Conservation (phyloP, 2,797 vertebrate species). For the Rhyacichthys aspro region DNA sequence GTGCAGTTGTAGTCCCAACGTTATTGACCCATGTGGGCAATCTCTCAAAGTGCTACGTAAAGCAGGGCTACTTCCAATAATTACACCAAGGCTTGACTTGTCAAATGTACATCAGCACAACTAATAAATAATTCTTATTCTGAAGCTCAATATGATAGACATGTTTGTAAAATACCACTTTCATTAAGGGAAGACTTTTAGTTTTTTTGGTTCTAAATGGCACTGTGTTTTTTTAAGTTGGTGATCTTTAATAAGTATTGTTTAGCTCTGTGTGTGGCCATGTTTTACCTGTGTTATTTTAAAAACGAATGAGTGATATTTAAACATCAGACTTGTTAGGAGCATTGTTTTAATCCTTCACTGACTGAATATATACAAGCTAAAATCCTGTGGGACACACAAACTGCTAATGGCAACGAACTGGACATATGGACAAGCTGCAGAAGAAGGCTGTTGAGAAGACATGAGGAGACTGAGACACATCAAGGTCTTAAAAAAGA, state of each 20-base stretch:
- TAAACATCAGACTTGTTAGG: background rate
- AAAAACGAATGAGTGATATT: background rate
- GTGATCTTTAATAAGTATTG: conserved; percentile 5
- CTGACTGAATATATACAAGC: background rate
- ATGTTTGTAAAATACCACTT: conserved; percentile 43
- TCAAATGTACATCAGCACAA: conserved; percentile 25
- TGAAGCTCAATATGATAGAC: conserved; percentile 37
- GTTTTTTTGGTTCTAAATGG: conserved; percentile 11
- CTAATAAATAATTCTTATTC: conserved; percentile 28
- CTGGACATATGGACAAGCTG: too few relatives aligned
- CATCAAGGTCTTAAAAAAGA: too few relatives aligned
- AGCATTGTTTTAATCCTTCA: too few relatives aligned
- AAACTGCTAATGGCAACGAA: too few relatives aligned
- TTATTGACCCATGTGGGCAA: conserved; percentile 58
- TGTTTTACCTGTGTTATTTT: conserved; percentile 11
- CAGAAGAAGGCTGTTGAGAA: too few relatives aligned
- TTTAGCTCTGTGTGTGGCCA: conserved; percentile 5
- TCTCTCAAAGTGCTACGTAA: conserved; percentile 56
- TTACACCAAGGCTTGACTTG: conserved; percentile 47
- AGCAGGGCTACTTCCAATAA: conserved; percentile 42
- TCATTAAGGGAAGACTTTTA: conserved; percentile 31
- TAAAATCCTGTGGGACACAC: too few relatives aligned
- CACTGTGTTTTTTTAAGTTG: conserved; percentile 5
- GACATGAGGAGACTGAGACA: too few relatives aligned
- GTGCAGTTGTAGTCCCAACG: conserved; percentile 37